Evolutionary conservation across 2,797 vertebrate species (phyloP), one percentile per base, ranked within the genome.

Genomic region (Smutsia temminckii): DNA sequence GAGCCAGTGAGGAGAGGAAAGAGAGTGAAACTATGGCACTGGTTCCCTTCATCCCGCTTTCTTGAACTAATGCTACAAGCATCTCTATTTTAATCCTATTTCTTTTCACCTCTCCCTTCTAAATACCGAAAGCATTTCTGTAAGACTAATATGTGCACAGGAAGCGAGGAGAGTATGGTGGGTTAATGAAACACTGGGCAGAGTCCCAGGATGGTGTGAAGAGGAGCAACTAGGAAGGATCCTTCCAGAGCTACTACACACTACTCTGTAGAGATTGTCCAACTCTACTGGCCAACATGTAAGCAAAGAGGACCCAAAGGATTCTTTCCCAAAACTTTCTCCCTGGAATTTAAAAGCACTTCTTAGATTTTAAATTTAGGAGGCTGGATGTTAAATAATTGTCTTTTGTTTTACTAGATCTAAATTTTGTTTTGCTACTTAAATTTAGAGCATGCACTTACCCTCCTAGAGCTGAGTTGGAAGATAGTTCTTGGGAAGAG

Each of bases 291-390:
- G 29, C 75, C 42, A 29, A n/a, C 18, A n/a, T 40, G 10, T 66
- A 63, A 63, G 46, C 69, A 53, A 79, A 61, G 0, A 46, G 21
- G 6, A 5, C 1, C 21, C 92, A 94, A 8, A 92, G 66, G 90
- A 10, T 0, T 74, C 94, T 92, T 95, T 96, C 37, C 87, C 81
- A 53, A 75, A 0, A 1, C 53, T 81, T 34, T 2, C 49, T 96
- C 93, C 89, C 95, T 89, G 53, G 69, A 86, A 40, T 77, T 90
- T 92, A 69, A 93, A 79, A 79, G 95, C 94, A 95, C 77, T 85
- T 97, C 97, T 98, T 92, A 93, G 96, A 97, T 94, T 91, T 78
- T 98, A 97, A 97, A 74, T 42, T 72, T 91, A 92, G 34, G 13
- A 93, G 27, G 10, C 0, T 0, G 55, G 91, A 40, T 95, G 94